Evolutionary conservation across 2,797 vertebrate species (phyloP).

Genomic region (Myotis planiceps): DNA sequence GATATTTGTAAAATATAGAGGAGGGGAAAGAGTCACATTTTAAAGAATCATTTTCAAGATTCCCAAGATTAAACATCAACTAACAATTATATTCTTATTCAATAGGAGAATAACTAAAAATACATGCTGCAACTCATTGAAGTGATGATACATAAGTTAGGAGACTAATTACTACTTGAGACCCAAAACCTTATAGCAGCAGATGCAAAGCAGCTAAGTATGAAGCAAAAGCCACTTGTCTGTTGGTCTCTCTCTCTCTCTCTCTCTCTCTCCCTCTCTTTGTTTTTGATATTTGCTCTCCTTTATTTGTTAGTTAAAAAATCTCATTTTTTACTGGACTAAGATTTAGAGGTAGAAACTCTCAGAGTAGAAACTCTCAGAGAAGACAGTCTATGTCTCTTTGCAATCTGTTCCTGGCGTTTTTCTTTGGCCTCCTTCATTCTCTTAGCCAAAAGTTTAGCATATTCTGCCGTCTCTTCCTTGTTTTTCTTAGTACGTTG

Average conservation of each 20-base stretch:
- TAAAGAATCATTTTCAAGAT: conserved; percentile 41
- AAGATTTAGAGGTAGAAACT: too few relatives aligned
- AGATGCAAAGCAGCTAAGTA: conserved; percentile 28
- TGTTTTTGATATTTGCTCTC: too few relatives aligned
- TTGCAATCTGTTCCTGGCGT: too few relatives aligned
- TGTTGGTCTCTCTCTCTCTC: background rate
- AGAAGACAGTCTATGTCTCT: too few relatives aligned
- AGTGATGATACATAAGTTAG: background rate
- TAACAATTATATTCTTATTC: background rate
- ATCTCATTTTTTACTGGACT: too few relatives aligned
- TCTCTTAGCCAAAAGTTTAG: too few relatives aligned
- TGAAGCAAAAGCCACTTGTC: conserved; percentile 60
- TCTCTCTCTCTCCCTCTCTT: too few relatives aligned
- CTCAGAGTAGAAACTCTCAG: too few relatives aligned
- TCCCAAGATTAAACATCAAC: background rate
- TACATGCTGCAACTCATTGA: background rate
- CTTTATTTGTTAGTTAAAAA: too few relatives aligned
- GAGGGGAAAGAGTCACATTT: background rate
- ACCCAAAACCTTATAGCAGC: conserved; percentile 1
- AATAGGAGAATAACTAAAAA: conserved; percentile 24
- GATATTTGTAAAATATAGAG: background rate
- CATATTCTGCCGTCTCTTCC: too few relatives aligned
- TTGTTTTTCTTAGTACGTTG: too few relatives aligned
- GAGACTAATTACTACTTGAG: background rate
- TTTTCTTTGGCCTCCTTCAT: too few relatives aligned